These are phyloP conservation scores for Sebastes itinus DNA, from an alignment of 2,797 vertebrate species.

Conservation along the genomic window DNA sequence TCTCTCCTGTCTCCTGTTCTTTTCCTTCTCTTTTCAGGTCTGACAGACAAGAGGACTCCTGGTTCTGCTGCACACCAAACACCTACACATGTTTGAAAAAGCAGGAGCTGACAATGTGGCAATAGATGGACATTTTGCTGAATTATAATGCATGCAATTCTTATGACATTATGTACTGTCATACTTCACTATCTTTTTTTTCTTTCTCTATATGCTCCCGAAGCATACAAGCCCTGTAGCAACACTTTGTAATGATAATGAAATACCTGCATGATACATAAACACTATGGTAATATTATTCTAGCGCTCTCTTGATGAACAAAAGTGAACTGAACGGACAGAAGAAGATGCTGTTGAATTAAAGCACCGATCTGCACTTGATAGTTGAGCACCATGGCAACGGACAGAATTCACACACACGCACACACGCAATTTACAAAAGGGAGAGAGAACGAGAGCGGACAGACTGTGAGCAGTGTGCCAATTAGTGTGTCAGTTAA, in stretches of 20 bases:
- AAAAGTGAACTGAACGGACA: conserved; percentile 9
- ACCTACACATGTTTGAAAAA: conserved; percentile 82
- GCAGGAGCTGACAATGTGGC: neutral
- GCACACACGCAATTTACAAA: conserved; percentile 33
- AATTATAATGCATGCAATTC: neutral
- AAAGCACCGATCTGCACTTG: conserved; percentile 32
- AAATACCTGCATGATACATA: neutral
- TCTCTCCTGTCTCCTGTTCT: conserved; percentile 79
- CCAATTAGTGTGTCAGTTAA: conserved; percentile 77
- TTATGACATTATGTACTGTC: neutral
- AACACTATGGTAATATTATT: conserved; percentile 9
- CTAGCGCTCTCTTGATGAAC: neutral
- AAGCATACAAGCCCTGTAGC: neutral
- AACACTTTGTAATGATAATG: conserved; percentile 2
- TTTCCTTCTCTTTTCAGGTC: conserved; percentile 84
- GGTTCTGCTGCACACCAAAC: conserved; percentile 93
- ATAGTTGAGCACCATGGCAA: conserved; percentile 62
- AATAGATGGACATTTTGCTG: neutral
- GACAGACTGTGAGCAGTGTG: conserved; percentile 53
- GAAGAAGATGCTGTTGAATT: conserved; percentile 29
- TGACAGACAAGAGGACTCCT: conserved; percentile 82
- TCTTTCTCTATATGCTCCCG: neutral
- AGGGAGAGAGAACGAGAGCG: conserved; percentile 8
- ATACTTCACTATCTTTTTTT: neutral
- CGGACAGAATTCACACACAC: conserved; percentile 4